phyloP scores from a whole-genome alignment of 2,113 vertebrate species.

The Alligator mississippiensis region DNA sequence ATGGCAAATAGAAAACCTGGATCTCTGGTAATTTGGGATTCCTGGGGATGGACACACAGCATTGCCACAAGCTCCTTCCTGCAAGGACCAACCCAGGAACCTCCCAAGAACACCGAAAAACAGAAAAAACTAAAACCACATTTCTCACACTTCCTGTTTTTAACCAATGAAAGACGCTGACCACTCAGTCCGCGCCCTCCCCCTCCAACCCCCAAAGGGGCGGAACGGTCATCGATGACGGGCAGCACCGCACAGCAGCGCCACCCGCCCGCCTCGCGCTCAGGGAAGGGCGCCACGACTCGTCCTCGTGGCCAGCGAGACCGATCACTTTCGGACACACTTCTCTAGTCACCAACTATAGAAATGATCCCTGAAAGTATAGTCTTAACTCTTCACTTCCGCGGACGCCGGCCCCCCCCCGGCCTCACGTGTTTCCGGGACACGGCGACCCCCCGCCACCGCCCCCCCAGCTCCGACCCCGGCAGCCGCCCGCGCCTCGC shows the following conservation, averaged over 20 bases:
- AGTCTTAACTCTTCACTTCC: neutral
- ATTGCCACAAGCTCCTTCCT: too few species aligned
- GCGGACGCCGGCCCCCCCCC: too few species aligned
- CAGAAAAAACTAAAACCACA: too few species aligned
- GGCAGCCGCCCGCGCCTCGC: too few species aligned
- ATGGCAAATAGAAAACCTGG: too few species aligned
- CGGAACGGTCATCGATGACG: slow-evolving; percentile 31
- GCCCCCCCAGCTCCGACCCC: too few species aligned
- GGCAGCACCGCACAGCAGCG: neutral
- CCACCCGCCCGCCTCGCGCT: neutral
- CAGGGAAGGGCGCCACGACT: neutral
- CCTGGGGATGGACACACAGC: too few species aligned
- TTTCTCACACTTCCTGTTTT: too few species aligned
- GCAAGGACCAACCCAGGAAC: too few species aligned
- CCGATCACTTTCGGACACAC: neutral
- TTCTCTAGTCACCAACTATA: slow-evolving; percentile 14
- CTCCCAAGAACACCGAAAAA: neutral
- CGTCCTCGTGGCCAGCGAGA: neutral
- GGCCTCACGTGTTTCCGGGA: too few species aligned
- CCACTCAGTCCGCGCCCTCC: slow-evolving; percentile 52
- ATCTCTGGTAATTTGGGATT: too few species aligned
- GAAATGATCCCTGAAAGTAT: slow-evolving; percentile 69
- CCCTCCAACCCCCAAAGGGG: neutral
- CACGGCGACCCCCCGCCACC: too few species aligned
- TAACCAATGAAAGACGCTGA: fast-evolving